Evolutionary conservation across 2,797 vertebrate genomes (phyloP).

Genomic region (Dendrocincla fuliginosa): DNA sequence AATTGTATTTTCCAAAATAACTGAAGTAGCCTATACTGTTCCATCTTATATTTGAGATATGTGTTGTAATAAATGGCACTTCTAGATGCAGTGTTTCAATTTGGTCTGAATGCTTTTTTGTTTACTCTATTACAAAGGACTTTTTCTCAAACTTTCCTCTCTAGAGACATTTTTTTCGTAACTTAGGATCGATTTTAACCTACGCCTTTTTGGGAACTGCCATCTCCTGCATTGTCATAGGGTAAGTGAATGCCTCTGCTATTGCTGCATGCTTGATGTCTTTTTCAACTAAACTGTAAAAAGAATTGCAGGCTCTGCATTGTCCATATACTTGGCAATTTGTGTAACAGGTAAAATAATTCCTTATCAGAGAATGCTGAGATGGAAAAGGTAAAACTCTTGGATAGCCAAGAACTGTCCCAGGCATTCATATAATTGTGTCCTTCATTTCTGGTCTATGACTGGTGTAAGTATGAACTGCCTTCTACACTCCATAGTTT

Average conservation of each 20-base stretch:
- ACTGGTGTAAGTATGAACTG: neutral
- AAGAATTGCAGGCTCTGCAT: neutral
- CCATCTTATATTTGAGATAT: neutral
- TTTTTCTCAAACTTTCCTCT: slow-evolving; percentile 4
- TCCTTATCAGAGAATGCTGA: neutral
- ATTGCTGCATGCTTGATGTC: neutral
- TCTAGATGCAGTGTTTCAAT: neutral
- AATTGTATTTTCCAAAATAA: neutral
- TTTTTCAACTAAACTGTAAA: neutral
- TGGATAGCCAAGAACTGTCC: neutral
- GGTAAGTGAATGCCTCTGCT: slow-evolving; percentile 77
- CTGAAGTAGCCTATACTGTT: neutral
- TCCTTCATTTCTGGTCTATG: neutral
- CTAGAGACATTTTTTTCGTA: slow-evolving; percentile 84
- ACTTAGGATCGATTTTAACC: slow-evolving; percentile 85
- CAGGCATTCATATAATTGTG: neutral
- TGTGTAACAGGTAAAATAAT: neutral
- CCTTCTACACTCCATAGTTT: neutral
- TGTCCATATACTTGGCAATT: neutral
- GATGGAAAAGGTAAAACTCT: neutral
- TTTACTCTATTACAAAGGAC: neutral
- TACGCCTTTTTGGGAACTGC: slow-evolving; percentile 85
- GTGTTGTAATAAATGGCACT: neutral
- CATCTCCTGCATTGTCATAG: slow-evolving; percentile 83
- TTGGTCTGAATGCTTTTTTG: neutral